Evolutionary conservation across 1,140 invertebrate species (phyloP).

Genomic region (Panonychus citri): DNA sequence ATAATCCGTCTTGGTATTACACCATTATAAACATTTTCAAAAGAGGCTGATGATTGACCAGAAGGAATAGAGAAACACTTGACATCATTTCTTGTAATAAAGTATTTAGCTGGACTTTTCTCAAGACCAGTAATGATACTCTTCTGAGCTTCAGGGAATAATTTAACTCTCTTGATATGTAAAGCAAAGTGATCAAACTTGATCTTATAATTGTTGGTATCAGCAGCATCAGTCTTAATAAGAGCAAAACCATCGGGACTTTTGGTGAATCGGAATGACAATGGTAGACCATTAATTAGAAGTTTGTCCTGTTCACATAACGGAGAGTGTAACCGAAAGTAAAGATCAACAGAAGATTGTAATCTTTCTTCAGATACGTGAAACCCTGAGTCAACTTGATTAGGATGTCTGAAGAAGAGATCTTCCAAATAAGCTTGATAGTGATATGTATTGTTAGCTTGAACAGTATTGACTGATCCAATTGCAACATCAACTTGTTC

Average conservation of each 20-base stretch:
- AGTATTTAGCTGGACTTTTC: background rate
- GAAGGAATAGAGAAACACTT: background rate
- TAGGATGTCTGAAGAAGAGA: background rate
- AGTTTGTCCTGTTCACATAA: background rate
- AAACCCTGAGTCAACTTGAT: background rate
- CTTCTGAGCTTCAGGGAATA: background rate
- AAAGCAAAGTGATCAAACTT: background rate
- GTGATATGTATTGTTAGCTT: background rate
- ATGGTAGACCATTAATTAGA: background rate
- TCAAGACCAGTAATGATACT: background rate
- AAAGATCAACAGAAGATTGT: background rate
- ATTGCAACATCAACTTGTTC: background rate
- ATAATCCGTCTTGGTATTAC: background rate
- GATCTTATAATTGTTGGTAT: background rate
- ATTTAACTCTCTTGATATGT: background rate
- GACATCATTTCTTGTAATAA: background rate
- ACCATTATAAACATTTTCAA: background rate
- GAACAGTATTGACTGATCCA: background rate
- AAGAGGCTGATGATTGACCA: background rate
- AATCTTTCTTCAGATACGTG: background rate
- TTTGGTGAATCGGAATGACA: background rate
- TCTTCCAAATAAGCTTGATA: background rate
- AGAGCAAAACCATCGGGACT: background rate
- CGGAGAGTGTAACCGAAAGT: background rate
- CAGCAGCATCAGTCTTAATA: too few relatives aligned